Percentiles rank a stretch among this genome's conserved stretches.
Conservation (phyloP, 1,140 invertebrate species). For the Drosophila quadrilineata region DNA sequence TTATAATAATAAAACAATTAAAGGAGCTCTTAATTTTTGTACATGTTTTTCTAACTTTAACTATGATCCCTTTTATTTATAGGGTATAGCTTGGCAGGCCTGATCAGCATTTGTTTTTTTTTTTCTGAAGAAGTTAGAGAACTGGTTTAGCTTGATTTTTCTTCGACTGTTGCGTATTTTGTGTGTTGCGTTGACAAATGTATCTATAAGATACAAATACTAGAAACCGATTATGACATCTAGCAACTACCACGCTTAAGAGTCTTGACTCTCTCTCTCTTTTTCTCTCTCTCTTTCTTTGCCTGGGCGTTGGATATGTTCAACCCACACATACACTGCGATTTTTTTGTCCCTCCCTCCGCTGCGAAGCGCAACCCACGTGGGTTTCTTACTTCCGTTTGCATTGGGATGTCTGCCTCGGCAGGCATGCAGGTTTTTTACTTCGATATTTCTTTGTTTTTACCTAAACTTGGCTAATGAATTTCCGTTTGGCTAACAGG, state of each 20-base stretch:
- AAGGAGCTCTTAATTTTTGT: no score
- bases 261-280: conserved; percentile 61
- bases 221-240: conserved; percentile 35
- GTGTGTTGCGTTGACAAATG: conserved; percentile 31
- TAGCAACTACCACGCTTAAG: neutral
- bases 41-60: no score
- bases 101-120: no score
- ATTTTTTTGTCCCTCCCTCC: conserved; percentile 24
- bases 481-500: conserved; percentile 61
- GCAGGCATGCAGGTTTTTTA: conserved; percentile 17
- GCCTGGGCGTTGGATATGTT: conserved; percentile 27
- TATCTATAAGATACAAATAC: conserved; percentile 33
- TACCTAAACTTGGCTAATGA: conserved; percentile 70
- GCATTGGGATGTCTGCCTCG: conserved; percentile 31
- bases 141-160: conserved; percentile 24
- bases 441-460: neutral
- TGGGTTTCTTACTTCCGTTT: conserved; percentile 58
- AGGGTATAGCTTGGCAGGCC: no score
- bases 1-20: no score
- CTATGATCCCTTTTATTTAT: no score
- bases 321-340: conserved; percentile 35
- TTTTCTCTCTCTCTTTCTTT: no score
- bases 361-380: conserved; percentile 37
- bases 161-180: no score
- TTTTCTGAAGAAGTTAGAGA: conserved; percentile 16